phyloP scores from a whole-genome alignment of 1,140 invertebrate species.

The Camponotus vicinus region DNA sequence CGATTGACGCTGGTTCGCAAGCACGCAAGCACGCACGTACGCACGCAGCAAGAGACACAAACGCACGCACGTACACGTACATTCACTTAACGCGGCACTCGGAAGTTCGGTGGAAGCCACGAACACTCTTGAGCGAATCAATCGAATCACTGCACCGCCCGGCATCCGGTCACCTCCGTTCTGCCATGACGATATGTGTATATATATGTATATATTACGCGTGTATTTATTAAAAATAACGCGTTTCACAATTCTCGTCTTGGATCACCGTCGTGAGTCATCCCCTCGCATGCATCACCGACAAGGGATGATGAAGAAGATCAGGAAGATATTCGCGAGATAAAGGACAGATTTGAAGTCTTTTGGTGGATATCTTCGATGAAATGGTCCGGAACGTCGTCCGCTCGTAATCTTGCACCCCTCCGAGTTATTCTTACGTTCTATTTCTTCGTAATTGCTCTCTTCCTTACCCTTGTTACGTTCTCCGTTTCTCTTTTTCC shows the following conservation, averaged over 20 bases:
- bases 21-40: slow-evolving; percentile 34
- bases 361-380: neutral
- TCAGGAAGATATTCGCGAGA: neutral
- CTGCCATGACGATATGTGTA: slow-evolving; percentile 44
- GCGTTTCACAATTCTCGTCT: slow-evolving; percentile 12
- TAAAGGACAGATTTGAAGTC: neutral
- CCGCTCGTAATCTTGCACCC: neutral
- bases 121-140: slow-evolving; percentile 79
- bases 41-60: slow-evolving; percentile 25
- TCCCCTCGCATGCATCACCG: neutral
- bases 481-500: neutral
- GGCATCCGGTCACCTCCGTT: slow-evolving; percentile 79
- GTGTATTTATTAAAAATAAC: slow-evolving; percentile 31
- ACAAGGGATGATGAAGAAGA: neutral
- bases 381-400: neutral
- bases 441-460: neutral
- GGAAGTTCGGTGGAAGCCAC: slow-evolving; percentile 80
- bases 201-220: slow-evolving; percentile 8
- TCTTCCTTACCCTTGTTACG: neutral
- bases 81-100: slow-evolving; percentile 75
- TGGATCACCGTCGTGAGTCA: neutral
- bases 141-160: slow-evolving; percentile 80
- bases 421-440: neutral
- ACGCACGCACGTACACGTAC: slow-evolving; percentile 49
- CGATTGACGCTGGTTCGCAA: slow-evolving; percentile 29